These are phyloP conservation scores for Rhinopomastus cyanomelas DNA, from an alignment of 2,113 vertebrate genomes.

Conservation along the genomic window DNA sequence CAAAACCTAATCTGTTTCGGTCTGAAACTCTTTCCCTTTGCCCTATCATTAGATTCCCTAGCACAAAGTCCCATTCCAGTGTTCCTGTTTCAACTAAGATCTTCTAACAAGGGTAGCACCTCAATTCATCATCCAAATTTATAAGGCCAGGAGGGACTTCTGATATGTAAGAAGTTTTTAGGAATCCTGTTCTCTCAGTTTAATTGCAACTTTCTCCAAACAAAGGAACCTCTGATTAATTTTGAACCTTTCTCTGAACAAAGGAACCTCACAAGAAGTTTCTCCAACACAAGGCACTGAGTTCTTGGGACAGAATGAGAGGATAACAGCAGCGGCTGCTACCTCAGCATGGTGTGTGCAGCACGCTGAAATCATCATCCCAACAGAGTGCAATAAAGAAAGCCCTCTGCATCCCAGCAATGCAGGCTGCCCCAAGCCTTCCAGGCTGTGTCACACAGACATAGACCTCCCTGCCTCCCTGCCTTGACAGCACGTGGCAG, in stretches of 20 bases:
- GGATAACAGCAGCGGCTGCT: neutral
- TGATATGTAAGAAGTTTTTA: neutral
- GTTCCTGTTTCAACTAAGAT: neutral
- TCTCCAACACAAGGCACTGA: neutral
- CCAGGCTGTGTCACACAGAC: neutral
- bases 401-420: slow-evolving; percentile 5
- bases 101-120: neutral
- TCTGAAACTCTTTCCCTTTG: too few species aligned
- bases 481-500: neutral
- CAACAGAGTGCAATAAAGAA: neutral
- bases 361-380: neutral
- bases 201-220: neutral
- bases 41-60: too few species aligned
- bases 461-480: neutral
- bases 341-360: neutral
- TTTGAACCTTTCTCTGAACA: slow-evolving; percentile 1
- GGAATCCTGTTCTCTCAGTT: neutral
- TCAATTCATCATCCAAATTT: neutral
- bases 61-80: too few species aligned
- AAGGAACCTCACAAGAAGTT: neutral
- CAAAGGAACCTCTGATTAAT: neutral
- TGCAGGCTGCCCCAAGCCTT: neutral
- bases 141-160: neutral
- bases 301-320: neutral
- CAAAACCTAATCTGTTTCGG: too few species aligned